Base-by-base conservation (phyloP, 1,140 invertebrate genomes). In the Mya arenaria region DNA sequence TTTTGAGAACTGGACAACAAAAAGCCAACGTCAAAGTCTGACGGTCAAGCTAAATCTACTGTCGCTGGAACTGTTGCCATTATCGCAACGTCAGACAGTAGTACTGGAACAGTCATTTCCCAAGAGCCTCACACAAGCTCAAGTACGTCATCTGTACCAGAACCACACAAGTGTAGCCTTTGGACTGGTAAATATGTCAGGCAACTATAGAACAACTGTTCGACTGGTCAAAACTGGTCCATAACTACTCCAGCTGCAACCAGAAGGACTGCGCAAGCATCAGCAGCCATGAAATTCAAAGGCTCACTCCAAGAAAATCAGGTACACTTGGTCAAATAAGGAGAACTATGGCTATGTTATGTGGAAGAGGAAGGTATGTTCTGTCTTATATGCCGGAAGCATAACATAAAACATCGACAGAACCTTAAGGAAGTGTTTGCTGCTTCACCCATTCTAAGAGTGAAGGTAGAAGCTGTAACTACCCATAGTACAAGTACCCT, bases 401-500 rank as follows among this genome's bases (percentile, higher is more conserved):
- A 80, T 60, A 2, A 48, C 15, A 71, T 58, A 55, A 80, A 71
- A 56, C 32, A 80, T 56, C 65, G n/a, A n/a, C n/a, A 71, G n/a
- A 71, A 71, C 36, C 55, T 63, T 4, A 58, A 37, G 2, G 56
- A 71, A 8, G 44, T 52, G 19, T 81, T 63, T 72, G 48, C 68
- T n/a, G 15, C 19, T 2, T 19, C 66, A 15, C 66, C 68, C 2
- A 36, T 36, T 63, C 39, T 72, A 2, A n/a, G 66, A 23, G 62
- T 72, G 19, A 81, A 72, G 30, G 28, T 17, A 1, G 32, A 81
- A 63, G 78, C 55, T n/a, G 4, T 81, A 10, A 62, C 44, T 4
- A 52, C 55, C 28, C 81, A 77, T 23, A 19, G 17, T n/a, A 58
- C 30, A n/a, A 34, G n/a, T 15, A 30, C 25, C 19, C 15, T 63